Conservation (phyloP, 1,140 invertebrate genomes). For the Tribolium castaneum region DNA sequence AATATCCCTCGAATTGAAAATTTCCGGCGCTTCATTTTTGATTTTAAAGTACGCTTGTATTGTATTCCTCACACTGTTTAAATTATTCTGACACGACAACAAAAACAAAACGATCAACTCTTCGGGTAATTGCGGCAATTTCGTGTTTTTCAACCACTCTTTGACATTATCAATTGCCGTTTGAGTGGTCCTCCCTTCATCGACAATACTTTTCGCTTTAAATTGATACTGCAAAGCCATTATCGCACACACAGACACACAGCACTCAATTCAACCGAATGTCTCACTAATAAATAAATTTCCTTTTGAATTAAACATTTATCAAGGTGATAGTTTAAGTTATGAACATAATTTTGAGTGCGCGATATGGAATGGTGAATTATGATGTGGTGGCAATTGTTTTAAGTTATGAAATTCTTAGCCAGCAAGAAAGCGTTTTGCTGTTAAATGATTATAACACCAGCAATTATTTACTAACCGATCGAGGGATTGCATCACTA, state of each 20-base stretch:
- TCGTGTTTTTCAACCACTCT: conserved; percentile 50
- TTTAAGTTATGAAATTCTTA: background rate
- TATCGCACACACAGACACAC: background rate
- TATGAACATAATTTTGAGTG: background rate
- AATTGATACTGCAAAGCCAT: background rate
- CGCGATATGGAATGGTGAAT: background rate
- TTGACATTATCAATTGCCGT: conserved; percentile 52
- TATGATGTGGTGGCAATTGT: background rate
- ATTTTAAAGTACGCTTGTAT: conserved; percentile 71
- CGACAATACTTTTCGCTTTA: conserved; percentile 38
- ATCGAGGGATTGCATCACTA: background rate
- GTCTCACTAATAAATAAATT: too few relatives aligned
- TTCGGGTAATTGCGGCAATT: conserved; percentile 53
- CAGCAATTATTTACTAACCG: background rate
- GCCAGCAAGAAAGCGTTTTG: conserved; percentile 8
- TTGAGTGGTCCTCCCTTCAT: conserved; percentile 44
- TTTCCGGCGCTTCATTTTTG: conserved; percentile 68
- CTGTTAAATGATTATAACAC: background rate
- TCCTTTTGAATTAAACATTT: too few relatives aligned
- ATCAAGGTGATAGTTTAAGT: background rate
- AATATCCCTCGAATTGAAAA: conserved; percentile 68
- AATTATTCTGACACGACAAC: conserved; percentile 70
- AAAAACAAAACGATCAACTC: conserved; percentile 69
- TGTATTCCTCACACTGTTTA: conserved; percentile 69
- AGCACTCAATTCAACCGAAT: too few relatives aligned